Base-by-base conservation (phyloP, 1,140 invertebrate species). In the Lineus longissimus region DNA sequence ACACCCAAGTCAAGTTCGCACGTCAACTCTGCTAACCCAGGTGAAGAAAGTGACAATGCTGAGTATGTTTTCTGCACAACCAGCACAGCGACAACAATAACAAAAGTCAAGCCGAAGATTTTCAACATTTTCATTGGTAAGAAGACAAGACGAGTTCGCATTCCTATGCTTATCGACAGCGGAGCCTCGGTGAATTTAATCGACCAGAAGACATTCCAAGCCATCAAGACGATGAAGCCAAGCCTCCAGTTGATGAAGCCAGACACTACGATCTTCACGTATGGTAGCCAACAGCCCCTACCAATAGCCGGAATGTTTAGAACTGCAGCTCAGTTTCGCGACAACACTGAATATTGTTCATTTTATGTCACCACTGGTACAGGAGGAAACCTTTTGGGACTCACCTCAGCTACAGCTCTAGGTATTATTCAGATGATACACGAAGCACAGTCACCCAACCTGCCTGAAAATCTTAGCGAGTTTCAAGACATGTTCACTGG, bases 401-500 rank as follows among this genome's bases (percentile, higher is more conserved):
- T 51, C 4, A 6, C n/a, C 47, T 6, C 47, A 6, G 25, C 19
- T n/a, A 23, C 19, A 7, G 19, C n/a, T 9, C 25, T 51, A n/a
- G 47, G 47, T 19, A 19, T 51, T n/a, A 9, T 51, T n/a, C n/a
- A 51, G 47, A 27, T 51, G n/a, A n/a, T 27, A 23, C 6, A n/a
- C 4, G 19, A 51, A 7, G n/a, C n/a, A 4, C 6, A 23, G 19
- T 6, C n/a, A 51, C n/a, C 47, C 9, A n/a, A 23, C 9, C 25
- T 27, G n/a, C 25, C 47, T 7, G n/a, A 51, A n/a, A n/a, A n/a
- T 51, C 9, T 51, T 6, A 19, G n/a, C 19, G 25, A 51, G 25
- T 51, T 23, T 30, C 54, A 57, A 15, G 36, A 60, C 0, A n/a
- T 70, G n/a, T 70, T 64, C 55, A 36, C 33, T 13, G 68, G 75